Conservation (phyloP, 2,113 vertebrate species). For the Serinus canaria region DNA sequence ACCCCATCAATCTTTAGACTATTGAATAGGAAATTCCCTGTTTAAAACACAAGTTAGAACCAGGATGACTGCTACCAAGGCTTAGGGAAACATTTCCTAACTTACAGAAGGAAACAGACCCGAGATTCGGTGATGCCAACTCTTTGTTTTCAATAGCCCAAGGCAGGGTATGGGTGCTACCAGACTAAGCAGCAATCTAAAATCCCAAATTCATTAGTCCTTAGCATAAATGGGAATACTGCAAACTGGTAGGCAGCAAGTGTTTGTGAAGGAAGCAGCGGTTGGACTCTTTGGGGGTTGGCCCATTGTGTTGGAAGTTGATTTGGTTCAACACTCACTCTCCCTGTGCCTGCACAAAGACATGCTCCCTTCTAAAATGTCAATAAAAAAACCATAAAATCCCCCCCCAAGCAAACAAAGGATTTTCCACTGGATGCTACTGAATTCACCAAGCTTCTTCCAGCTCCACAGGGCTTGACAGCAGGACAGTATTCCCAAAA, state of each 20-base stretch:
- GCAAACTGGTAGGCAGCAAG: too few species aligned
- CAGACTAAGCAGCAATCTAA: background rate
- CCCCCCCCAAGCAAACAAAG: too few species aligned
- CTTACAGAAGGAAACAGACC: background rate
- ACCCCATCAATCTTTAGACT: background rate
- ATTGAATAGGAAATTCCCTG: background rate
- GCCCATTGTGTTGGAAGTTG: too few species aligned
- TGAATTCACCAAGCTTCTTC: background rate
- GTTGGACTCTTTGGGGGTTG: too few species aligned
- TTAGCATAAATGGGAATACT: background rate
- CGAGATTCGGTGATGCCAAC: background rate
- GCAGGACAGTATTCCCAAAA: background rate
- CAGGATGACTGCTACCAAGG: background rate
- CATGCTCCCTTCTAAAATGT: too few species aligned
- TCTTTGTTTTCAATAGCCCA: background rate
- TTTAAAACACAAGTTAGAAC: background rate
- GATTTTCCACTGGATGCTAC: background rate
- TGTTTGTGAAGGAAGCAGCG: too few species aligned
- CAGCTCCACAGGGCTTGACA: background rate
- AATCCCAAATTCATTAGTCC: background rate
- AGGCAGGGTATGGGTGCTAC: background rate
- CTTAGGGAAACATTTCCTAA: background rate
- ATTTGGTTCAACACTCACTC: too few species aligned
- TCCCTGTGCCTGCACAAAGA: too few species aligned
- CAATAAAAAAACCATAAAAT: background rate